Percentiles rank a stretch among this genome's conserved stretches.
Evolutionary conservation across 2,888 invertebrate species (phyloP).

Genomic region (Panopea generosa): DNA sequence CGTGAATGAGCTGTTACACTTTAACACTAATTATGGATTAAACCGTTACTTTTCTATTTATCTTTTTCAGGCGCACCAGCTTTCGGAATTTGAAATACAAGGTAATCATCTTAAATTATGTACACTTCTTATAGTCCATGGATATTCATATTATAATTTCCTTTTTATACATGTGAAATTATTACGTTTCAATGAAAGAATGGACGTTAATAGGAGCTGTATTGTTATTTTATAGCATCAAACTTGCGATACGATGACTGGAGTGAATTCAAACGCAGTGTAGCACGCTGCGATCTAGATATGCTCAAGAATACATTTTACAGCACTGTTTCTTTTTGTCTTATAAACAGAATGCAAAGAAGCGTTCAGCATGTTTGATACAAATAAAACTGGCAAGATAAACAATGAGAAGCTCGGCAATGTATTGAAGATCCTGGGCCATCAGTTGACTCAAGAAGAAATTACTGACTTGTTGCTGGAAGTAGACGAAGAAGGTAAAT

Average conservation of each 20-base stretch:
- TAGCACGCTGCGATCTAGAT: too few species aligned
- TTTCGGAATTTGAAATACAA: constrained; percentile 18
- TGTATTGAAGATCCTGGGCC: constrained; percentile 16
- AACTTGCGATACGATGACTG: too few species aligned
- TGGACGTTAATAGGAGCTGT: too few species aligned
- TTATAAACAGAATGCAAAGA: constrained; percentile 32
- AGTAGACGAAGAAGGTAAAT: constrained; percentile 25
- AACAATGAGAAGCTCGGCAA: constrained; percentile 1
- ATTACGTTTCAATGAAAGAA: too few species aligned
- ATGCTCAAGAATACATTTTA: too few species aligned
- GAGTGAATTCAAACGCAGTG: too few species aligned
- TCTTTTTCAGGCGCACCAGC: constrained; percentile 11
- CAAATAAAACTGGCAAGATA: constrained; percentile 11
- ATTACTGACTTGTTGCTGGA: constrained; percentile 11
- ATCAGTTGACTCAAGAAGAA: constrained; percentile 6
- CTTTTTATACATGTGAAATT: too few species aligned
- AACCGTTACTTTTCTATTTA: background rate
- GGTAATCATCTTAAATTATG: constrained; percentile 5
- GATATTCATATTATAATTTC: too few species aligned
- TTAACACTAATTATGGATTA: too few species aligned
- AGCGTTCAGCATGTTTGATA: constrained; percentile 19
- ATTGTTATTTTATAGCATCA: too few species aligned
- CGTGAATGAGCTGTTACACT: too few species aligned
- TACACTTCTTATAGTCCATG: too few species aligned
- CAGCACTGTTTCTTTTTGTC: constrained; percentile 1